Conservation (phyloP, 2,888 invertebrate species). For the Agrotis clavis region DNA sequence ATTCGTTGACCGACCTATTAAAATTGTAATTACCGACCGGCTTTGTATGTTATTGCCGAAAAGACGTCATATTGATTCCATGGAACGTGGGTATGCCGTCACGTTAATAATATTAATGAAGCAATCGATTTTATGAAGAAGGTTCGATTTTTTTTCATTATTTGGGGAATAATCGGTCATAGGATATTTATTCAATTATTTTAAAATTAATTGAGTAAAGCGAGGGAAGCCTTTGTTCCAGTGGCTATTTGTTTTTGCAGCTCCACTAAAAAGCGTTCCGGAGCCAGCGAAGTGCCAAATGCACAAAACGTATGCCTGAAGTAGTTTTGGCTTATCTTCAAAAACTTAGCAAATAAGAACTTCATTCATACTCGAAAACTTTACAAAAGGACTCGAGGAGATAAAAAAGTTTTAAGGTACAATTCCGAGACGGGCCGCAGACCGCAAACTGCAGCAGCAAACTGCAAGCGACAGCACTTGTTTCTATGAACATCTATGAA, state of each 20-base stretch:
- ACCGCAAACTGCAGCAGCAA: no score
- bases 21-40: constrained; percentile 87
- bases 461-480: no score
- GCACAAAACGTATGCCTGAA: constrained; percentile 55
- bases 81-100: constrained; percentile 37
- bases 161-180: neutral
- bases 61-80: constrained; percentile 82
- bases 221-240: neutral
- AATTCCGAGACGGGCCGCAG: no score
- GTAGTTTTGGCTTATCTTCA: constrained; percentile 65
- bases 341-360: constrained; percentile 63
- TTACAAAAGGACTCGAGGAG: constrained; percentile 57
- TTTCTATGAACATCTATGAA: no score
- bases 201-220: neutral
- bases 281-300: constrained; percentile 41
- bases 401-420: constrained; percentile 72
- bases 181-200: neutral
- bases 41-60: constrained; percentile 84
- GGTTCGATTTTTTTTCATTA: constrained; percentile 35
- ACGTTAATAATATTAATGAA: constrained; percentile 38
- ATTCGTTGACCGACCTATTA: constrained; percentile 86
- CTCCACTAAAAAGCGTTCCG: constrained; percentile 20
- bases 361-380: constrained; percentile 61
- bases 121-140: constrained; percentile 35
- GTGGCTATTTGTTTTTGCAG: neutral